Evolutionary conservation across 2,113 vertebrate genomes (phyloP).

Genomic region (Marmota monax): DNA sequence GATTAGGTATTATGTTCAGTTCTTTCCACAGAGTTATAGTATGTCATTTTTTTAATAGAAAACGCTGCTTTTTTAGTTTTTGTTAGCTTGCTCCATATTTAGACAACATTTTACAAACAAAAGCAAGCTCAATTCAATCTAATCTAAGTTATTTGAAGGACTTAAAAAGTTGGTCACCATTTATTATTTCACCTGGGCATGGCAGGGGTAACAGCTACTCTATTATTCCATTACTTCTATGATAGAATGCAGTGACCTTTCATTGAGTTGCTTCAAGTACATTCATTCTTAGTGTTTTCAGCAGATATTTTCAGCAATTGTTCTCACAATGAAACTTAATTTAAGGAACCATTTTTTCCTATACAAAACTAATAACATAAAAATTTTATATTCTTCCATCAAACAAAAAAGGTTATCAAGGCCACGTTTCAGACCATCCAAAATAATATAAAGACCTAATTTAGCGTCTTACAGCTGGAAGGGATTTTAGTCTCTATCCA

Average conservation of each 20-base stretch:
- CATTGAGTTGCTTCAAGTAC: background rate
- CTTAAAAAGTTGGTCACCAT: background rate
- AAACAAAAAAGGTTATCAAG: conserved; percentile 40
- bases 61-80: background rate
- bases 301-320: conserved; percentile 47
- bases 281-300: background rate
- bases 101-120: background rate
- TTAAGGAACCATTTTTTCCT: background rate
- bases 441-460: conserved; percentile 43
- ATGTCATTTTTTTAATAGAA: background rate
- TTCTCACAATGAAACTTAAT: conserved; percentile 60
- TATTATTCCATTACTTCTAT: background rate
- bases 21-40: fast-evolving
- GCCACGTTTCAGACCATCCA: background rate
- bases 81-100: background rate
- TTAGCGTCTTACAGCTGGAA: background rate
- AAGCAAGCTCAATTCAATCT: background rate
- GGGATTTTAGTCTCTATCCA: background rate
- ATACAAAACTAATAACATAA: conserved; percentile 12
- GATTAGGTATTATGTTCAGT: background rate
- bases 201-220: background rate
- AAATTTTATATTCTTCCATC: conserved; percentile 15
- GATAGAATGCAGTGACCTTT: conserved; percentile 38
- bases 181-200: background rate
- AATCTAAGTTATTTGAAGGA: background rate